phyloP scores from a whole-genome alignment of 2,888 invertebrate genomes.

The Caenorhabditis sp. region DNA sequence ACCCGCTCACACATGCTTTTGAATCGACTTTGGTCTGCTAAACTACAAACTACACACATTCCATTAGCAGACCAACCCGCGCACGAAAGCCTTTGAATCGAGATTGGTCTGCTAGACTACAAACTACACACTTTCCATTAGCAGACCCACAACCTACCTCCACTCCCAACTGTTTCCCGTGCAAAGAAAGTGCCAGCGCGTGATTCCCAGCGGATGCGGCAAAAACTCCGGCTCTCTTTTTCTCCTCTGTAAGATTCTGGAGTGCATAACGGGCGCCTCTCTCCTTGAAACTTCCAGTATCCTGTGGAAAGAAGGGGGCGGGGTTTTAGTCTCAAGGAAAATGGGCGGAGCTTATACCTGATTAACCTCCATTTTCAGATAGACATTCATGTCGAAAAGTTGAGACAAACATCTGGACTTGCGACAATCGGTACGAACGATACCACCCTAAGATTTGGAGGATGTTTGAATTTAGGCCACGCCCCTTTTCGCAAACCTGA shows the following conservation, averaged over 20 bases:
- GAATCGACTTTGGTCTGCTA: no score
- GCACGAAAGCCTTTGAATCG: no score
- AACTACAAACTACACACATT: no score
- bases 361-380: slow-evolving; percentile 93
- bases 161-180: slow-evolving; percentile 88
- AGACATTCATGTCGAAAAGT: slow-evolving; percentile 90
- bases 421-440: slow-evolving; percentile 92
- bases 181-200: slow-evolving; percentile 90
- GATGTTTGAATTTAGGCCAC: not conserved
- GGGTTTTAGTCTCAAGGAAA: not conserved
- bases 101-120: no score
- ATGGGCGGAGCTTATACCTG: slow-evolving; percentile 85
- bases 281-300: slow-evolving; percentile 96
- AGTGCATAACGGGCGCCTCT: slow-evolving; percentile 94
- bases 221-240: slow-evolving; percentile 89
- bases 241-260: slow-evolving; percentile 88
- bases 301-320: slow-evolving; percentile 81
- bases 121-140: no score
- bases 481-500: slow-evolving; percentile 43
- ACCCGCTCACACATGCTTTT: no score
- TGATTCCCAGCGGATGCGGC: slow-evolving; percentile 96
- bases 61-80: no score
- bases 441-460: slow-evolving; percentile 87
- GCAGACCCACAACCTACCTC: slow-evolving; percentile 85
- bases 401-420: slow-evolving; percentile 89